Conservation (phyloP, 2,888 invertebrate species). For the Pseudolycoriella hygida region DNA sequence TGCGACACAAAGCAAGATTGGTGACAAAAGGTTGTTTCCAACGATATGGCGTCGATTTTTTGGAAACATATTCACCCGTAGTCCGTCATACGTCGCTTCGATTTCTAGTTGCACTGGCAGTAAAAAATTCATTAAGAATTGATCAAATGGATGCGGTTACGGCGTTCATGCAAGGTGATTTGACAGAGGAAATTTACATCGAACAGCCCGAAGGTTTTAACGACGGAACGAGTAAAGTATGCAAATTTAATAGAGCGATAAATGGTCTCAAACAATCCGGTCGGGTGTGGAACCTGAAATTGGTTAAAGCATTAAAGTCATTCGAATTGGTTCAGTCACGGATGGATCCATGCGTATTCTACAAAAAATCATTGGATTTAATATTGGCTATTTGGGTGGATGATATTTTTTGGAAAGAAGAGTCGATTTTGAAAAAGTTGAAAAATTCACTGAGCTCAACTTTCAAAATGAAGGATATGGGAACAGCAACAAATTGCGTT, state of each 20-base stretch:
- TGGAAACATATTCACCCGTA: no score
- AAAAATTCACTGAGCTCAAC: neutral
- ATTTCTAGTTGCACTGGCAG: no score
- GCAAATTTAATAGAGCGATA: constrained; percentile 2
- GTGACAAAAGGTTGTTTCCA: no score
- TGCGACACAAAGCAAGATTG: no score
- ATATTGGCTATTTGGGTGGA: constrained; percentile 10
- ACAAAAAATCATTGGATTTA: constrained; percentile 1
- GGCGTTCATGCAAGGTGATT: no score
- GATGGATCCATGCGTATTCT: constrained; percentile 10
- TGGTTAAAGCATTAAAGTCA: no score
- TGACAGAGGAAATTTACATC: neutral
- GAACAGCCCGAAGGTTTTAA: constrained; percentile 6
- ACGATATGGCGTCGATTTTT: no score
- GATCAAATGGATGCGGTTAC: no score
- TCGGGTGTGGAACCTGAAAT: no score
- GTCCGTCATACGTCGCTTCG: no score
- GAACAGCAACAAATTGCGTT: constrained; percentile 9
- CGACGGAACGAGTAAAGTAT: constrained; percentile 11
- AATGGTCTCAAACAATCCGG: no score
- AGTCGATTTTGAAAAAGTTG: neutral
- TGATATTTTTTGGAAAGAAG: constrained; percentile 9
- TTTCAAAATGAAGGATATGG: constrained; percentile 10
- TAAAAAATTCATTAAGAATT: no score
- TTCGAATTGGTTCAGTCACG: constrained; percentile 8